Evolutionary conservation across 2,113 vertebrate genomes (phyloP), one percentile per base, ranked within the genome.

Genomic region (Sebastes schlegelii): DNA sequence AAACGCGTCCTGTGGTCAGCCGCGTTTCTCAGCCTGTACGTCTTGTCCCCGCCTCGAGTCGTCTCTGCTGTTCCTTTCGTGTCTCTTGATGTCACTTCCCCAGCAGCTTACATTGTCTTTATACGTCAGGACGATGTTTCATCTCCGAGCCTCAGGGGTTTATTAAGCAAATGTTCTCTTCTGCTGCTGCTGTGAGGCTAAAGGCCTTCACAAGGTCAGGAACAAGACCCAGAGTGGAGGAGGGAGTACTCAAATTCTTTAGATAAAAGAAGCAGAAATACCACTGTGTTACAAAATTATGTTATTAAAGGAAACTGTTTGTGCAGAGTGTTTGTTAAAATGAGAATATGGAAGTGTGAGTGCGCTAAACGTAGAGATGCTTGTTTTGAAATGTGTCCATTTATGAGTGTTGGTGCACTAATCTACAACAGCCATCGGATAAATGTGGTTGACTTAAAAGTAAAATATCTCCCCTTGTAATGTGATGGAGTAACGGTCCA

Each of bases 31-130:
- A 40, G 8, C 4, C 80, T 79, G 26, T 21, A 66, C 9, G 14
- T 23, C 49, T 57, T 13, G 60, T 46, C 62, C 26, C 40, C 4
- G 49, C 58, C 77, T 48, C 8, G 4, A 73, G 64, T 71, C 4
- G 19, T 40, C 71, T 34, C 55, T 19, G 34, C 43, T 17, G 75
- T 67, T 62, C 69, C 43, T 45, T 42, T 55, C 9, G 6, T 67
- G 48, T 70, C 65, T 69, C 40, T 11, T 90, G 76, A 88, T 89
- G 84, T 91, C 80, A 82, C 74, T 72, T 85, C 70, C 72, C 84
- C 74, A 14, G 79, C 75, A 85, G 84, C 79, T 21, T 4, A 26
- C 26, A 49, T 60, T 26, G 73, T 80, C 69, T 77, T 64, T 0
- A 34, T 5, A 70, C 6, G 52, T 83, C 84, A 81, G 55, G 68